A percentile compares a stretch with the other conserved stretches of the same genome.
These are phyloP conservation scores for Drosophila virilis DNA, from an alignment of 1,140 invertebrate genomes.

Conservation along the genomic window DNA sequence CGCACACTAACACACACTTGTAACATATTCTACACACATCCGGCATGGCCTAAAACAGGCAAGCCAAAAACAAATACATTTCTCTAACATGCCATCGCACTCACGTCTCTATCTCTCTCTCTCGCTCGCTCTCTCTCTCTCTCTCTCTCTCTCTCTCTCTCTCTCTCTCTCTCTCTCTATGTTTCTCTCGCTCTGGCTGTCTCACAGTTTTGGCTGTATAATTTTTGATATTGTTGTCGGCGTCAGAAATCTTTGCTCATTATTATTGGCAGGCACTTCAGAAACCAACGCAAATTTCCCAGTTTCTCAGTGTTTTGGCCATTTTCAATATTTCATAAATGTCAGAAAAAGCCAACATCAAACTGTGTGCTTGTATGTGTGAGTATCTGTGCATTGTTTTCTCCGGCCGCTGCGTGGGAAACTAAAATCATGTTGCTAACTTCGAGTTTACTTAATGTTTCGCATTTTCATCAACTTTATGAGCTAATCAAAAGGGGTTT, in stretches of 20 bases:
- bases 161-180: slow-evolving; percentile 4
- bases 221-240: slow-evolving; percentile 66
- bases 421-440: background rate
- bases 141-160: slow-evolving; percentile 20
- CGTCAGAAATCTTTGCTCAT: slow-evolving; percentile 76
- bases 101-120: slow-evolving; percentile 26
- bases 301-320: background rate
- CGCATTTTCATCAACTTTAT: slow-evolving; percentile 32
- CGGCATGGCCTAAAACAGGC: slow-evolving; percentile 46
- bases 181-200: background rate
- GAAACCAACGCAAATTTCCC: slow-evolving; percentile 29
- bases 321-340: slow-evolving; percentile 36
- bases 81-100: slow-evolving; percentile 26
- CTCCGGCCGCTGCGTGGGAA: slow-evolving; percentile 9
- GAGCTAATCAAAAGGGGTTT: slow-evolving; percentile 29
- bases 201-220: slow-evolving; percentile 42
- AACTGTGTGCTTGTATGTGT: background rate
- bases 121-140: slow-evolving; percentile 22
- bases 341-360: slow-evolving; percentile 5
- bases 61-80: slow-evolving; percentile 61
- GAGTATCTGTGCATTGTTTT: background rate
- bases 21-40: slow-evolving; percentile 28
- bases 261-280: slow-evolving; percentile 68
- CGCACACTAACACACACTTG: slow-evolving; percentile 1
- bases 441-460: slow-evolving; percentile 12